Conservation (phyloP, 92 coral and sea anemone species). For the Montipora capitata region DNA sequence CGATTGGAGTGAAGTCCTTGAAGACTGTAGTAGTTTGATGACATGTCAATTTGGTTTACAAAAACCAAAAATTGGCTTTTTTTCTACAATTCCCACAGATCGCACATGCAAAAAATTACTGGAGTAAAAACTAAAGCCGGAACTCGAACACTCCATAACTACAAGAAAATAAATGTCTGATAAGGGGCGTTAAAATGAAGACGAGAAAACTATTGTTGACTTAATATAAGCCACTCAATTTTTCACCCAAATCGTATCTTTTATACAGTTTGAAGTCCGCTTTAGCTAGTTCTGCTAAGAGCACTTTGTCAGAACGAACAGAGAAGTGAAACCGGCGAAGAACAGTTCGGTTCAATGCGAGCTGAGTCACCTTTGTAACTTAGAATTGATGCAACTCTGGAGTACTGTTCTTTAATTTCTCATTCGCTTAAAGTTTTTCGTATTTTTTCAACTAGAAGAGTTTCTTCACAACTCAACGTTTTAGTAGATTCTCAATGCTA, state of each 20-base stretch:
- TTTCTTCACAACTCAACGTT: constrained; percentile 2
- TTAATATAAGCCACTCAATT: constrained; percentile 15
- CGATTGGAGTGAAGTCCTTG: constrained; percentile 17
- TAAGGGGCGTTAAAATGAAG: too few relatives aligned
- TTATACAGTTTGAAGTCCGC: neutral
- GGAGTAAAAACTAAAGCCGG: too few relatives aligned
- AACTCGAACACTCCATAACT: too few relatives aligned
- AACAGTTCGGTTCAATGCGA: too few relatives aligned
- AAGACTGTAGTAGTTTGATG: constrained; percentile 22
- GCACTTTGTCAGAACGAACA: neutral
- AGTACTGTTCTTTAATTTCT: neutral
- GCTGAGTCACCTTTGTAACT: too few relatives aligned
- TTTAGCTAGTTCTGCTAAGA: neutral
- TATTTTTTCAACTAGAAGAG: neutral
- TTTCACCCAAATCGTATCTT: neutral
- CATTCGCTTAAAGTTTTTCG: neutral
- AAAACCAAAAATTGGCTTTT: constrained; percentile 26
- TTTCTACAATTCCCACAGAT: constrained; percentile 26
- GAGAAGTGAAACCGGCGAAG: too few relatives aligned
- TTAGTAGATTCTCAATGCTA: constrained; percentile 42
- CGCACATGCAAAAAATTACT: neutral
- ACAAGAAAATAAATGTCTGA: neutral
- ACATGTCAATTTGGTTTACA: neutral
- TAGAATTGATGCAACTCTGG: too few relatives aligned
- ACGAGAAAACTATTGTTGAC: neutral